phyloP scores from a whole-genome alignment of 2,888 invertebrate species.

The Pyrrhosoma nymphula region DNA sequence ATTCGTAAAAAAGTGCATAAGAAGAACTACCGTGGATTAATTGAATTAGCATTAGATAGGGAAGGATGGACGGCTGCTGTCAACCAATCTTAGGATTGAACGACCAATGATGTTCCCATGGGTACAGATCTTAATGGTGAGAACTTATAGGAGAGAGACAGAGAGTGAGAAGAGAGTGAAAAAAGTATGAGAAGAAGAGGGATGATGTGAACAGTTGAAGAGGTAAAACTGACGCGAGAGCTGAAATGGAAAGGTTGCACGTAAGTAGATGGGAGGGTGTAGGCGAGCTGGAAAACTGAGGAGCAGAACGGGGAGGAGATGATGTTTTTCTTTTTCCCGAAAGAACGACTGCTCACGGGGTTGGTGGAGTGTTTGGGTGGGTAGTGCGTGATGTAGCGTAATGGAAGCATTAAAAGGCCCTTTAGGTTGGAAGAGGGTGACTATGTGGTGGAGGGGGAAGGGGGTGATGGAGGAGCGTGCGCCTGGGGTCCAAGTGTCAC shows the following conservation, averaged over 20 bases:
- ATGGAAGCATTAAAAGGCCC: conserved; percentile 45
- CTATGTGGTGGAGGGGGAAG: too few species aligned
- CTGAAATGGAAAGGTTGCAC: not conserved
- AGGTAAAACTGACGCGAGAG: not conserved
- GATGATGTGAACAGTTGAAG: not conserved
- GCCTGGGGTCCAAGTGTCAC: not conserved
- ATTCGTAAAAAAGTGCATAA: too few species aligned
- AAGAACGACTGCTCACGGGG: not conserved
- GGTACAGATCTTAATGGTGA: too few species aligned
- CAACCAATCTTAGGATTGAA: too few species aligned
- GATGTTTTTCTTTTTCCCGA: not conserved
- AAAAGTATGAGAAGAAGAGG: not conserved
- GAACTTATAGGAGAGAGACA: too few species aligned
- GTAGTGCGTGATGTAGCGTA: not conserved
- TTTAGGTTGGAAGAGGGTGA: not conserved
- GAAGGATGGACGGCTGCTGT: too few species aligned
- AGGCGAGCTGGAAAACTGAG: not conserved
- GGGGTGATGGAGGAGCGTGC: too few species aligned
- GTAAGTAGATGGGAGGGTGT: too few species aligned
- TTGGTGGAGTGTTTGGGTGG: too few species aligned
- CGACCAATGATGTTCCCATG: too few species aligned
- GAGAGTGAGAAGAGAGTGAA: not conserved
- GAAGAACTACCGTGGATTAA: too few species aligned
- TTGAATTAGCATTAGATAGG: too few species aligned
- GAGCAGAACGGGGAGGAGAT: not conserved